These are phyloP conservation scores for Caerostris darwini DNA, from an alignment of 1,140 invertebrate genomes.

Conservation along the genomic window DNA sequence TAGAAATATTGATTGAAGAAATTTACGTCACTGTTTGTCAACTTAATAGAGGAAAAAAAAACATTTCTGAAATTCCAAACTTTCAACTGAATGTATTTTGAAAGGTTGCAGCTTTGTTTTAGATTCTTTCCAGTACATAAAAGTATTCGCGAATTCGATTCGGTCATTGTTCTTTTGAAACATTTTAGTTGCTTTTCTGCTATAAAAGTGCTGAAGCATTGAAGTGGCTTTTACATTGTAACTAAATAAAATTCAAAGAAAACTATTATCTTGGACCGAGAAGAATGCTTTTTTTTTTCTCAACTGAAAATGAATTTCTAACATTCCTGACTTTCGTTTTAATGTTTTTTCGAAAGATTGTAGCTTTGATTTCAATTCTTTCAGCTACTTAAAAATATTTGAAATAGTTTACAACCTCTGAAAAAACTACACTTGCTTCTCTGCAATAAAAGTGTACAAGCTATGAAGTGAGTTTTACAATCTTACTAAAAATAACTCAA, in stretches of 20 bases:
- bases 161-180: too few relatives aligned
- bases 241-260: too few relatives aligned
- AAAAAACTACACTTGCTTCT: neutral
- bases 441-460: neutral
- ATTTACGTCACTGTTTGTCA: neutral
- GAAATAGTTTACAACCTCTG: neutral
- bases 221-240: too few relatives aligned
- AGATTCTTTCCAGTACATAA: neutral
- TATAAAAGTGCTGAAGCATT: too few relatives aligned
- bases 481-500: too few relatives aligned
- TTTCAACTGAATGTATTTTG: neutral
- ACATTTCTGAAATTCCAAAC: neutral
- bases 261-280: too few relatives aligned
- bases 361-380: neutral
- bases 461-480: neutral
- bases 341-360: neutral
- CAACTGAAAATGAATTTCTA: too few relatives aligned
- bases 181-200: too few relatives aligned
- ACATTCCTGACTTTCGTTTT: neutral
- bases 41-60: neutral
- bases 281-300: too few relatives aligned
- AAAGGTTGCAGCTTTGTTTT: neutral
- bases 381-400: neutral
- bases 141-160: neutral
- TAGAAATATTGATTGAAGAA: neutral